A percentile compares a stretch with the other conserved stretches of the same genome.
phyloP scores from a whole-genome alignment of 2,888 invertebrate genomes.

The Anthoptus insignis region DNA sequence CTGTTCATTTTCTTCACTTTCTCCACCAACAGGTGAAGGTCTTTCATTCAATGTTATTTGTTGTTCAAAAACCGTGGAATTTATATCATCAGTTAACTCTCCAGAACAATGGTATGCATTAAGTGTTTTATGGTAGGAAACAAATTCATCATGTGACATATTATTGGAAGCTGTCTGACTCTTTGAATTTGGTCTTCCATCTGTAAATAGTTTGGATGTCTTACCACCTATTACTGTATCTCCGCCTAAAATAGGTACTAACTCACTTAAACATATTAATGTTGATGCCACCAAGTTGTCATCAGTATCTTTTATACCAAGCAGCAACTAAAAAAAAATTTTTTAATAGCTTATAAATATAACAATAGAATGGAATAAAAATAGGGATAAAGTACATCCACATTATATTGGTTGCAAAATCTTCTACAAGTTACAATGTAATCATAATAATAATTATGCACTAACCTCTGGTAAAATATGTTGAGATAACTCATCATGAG shows the following conservation, averaged over 20 bases:
- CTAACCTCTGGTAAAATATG: slow-evolving; percentile 95
- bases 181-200: slow-evolving; percentile 92
- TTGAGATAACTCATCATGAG: slow-evolving; percentile 91
- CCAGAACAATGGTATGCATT: slow-evolving; percentile 72
- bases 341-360: neutral
- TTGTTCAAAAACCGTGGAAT: slow-evolving; percentile 65
- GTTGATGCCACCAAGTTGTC: slow-evolving; percentile 94
- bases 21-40: slow-evolving; percentile 94
- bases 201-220: slow-evolving; percentile 93
- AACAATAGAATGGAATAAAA: too few species aligned
- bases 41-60: slow-evolving; percentile 89
- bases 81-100: slow-evolving; percentile 59
- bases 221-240: slow-evolving; percentile 95
- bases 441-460: neutral
- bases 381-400: too few species aligned
- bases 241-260: slow-evolving; percentile 95
- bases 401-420: too few species aligned
- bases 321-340: slow-evolving; percentile 87
- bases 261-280: slow-evolving; percentile 92
- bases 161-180: slow-evolving; percentile 49
- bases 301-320: slow-evolving; percentile 96
- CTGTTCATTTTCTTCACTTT: slow-evolving; percentile 86
- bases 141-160: slow-evolving; percentile 33
- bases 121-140: slow-evolving; percentile 61
- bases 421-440: too few species aligned